Evolutionary conservation across 2,888 invertebrate species (phyloP).

Genomic region (Rhagonycha lutea): DNA sequence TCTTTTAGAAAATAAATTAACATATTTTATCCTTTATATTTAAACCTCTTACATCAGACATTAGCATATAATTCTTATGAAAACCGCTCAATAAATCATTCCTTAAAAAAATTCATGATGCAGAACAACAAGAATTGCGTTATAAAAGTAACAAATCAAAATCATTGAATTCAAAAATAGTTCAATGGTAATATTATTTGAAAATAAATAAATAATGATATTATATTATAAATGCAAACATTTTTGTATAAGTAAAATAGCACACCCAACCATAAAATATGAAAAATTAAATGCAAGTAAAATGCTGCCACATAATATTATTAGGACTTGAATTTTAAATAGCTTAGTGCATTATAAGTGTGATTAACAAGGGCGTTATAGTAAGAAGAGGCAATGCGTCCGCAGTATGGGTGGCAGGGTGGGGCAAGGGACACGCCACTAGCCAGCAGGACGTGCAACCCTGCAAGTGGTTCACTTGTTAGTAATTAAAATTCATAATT

Average conservation of each 20-base stretch:
- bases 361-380: constrained; percentile 44
- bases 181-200: not conserved
- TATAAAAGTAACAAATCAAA: not conserved
- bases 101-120: not conserved
- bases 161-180: not conserved
- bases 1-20: not conserved
- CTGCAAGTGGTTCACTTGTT: constrained; percentile 47
- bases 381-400: constrained; percentile 48
- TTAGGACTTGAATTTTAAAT: constrained; percentile 10
- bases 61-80: not conserved
- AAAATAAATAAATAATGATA: not conserved
- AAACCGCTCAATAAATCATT: not conserved
- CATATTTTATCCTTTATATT: not conserved
- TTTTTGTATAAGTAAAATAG: not conserved
- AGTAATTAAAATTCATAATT: not conserved
- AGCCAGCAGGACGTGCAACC: constrained; percentile 53
- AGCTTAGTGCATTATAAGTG: constrained; percentile 35
- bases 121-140: not conserved
- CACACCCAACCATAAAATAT: not conserved
- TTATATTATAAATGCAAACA: not conserved
- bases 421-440: constrained; percentile 52
- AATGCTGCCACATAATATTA: not conserved
- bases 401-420: constrained; percentile 55
- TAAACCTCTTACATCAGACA: not conserved
- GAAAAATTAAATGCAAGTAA: not conserved